phyloP scores from a whole-genome alignment of 2,888 invertebrate species.

The Tetropium fuscum region DNA sequence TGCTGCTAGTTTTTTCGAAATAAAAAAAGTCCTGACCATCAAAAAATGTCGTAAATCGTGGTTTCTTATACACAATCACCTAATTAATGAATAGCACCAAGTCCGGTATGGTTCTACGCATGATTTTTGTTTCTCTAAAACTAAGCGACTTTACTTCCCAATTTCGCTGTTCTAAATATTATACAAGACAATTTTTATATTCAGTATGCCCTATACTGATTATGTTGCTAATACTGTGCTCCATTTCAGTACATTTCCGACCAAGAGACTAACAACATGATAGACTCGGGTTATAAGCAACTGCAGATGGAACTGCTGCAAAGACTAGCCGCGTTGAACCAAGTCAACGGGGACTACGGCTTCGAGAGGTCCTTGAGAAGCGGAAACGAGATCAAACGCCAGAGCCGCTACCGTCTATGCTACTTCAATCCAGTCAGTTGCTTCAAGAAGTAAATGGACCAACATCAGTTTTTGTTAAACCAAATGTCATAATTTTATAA shows the following conservation, averaged over 20 bases:
- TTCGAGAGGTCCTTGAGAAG: conserved; percentile 63
- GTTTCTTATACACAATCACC: too few relatives aligned
- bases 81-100: too few relatives aligned
- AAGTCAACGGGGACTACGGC: conserved; percentile 47
- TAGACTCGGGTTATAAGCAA: conserved; percentile 54
- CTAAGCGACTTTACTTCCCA: too few relatives aligned
- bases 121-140: too few relatives aligned
- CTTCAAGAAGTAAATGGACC: conserved; percentile 77
- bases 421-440: conserved; percentile 89
- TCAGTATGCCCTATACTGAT: too few relatives aligned
- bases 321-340: conserved; percentile 58
- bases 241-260: conserved; percentile 50
- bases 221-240: too few relatives aligned
- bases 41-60: too few relatives aligned
- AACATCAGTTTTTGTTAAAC: background rate
- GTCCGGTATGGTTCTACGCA: too few relatives aligned
- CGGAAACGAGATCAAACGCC: conserved; percentile 65
- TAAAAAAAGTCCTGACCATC: too few relatives aligned
- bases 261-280: conserved; percentile 50
- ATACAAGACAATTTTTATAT: too few relatives aligned
- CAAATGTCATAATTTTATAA: conserved; percentile 15
- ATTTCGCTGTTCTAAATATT: too few relatives aligned
- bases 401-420: conserved; percentile 83
- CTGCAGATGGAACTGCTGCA: conserved; percentile 59
- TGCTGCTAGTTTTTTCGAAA: too few relatives aligned